phyloP scores from a whole-genome alignment of 2,888 invertebrate genomes.

The Phytoseiulus persimilis region DNA sequence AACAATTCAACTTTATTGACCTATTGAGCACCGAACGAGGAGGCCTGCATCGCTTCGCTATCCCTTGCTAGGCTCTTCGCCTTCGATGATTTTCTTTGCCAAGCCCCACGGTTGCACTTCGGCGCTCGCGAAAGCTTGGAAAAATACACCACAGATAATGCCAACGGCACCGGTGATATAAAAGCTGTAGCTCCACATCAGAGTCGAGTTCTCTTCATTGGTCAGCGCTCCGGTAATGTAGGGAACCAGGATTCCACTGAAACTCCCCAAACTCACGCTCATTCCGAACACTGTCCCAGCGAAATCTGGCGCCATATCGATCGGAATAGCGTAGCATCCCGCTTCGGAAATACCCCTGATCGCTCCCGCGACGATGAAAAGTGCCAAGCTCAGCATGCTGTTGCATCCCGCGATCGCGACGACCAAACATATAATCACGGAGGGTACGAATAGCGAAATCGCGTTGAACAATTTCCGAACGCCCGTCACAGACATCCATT shows the following conservation, averaged over 20 bases:
- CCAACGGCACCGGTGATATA: background rate
- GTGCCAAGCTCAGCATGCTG: conserved; percentile 65
- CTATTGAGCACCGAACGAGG: no score
- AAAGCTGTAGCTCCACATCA: background rate
- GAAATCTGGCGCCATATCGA: conserved; percentile 73
- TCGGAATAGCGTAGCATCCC: conserved; percentile 59
- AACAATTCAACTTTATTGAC: no score
- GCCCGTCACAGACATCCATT: conserved; percentile 54
- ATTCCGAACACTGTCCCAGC: conserved; percentile 77
- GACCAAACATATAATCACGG: conserved; percentile 53
- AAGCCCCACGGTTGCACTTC: conserved; percentile 9
- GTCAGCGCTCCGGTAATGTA: conserved; percentile 64
- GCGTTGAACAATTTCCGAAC: conserved; percentile 63
- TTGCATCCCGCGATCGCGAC: conserved; percentile 65
- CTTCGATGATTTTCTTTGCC: background rate
- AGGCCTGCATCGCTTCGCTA: no score
- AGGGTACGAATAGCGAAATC: conserved; percentile 53
- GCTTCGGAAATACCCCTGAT: conserved; percentile 65
- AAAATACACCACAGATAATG: background rate
- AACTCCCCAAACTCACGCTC: conserved; percentile 68
- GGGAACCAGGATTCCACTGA: conserved; percentile 71
- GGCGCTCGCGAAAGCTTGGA: background rate
- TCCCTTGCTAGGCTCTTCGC: background rate
- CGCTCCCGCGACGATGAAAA: conserved; percentile 66
- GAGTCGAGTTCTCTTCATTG: conserved; percentile 58